Base-by-base conservation (phyloP, 2,888 invertebrate species). In the Melieria picta region DNA sequence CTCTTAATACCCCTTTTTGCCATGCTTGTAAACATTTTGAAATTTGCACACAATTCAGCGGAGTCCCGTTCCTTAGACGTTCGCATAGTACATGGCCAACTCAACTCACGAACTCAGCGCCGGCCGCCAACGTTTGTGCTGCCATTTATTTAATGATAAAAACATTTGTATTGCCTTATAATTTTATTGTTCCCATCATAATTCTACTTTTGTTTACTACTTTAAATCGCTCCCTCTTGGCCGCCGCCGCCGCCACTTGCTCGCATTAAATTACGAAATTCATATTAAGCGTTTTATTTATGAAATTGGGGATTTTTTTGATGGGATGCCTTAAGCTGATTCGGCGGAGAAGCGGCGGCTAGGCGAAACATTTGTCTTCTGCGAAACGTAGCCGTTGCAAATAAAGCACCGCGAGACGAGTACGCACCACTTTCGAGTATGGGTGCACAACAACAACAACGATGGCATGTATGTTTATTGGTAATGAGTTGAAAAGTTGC, bases 181-280 rank as follows among this genome's bases (percentile, higher is more conserved):
- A 16, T 47, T 65, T 65, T 65, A 55, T 65, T 56, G 65, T 16
- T 16, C 16, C 43, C 57, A 16, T 65, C 55, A 55, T 65, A 55
- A 56, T 56, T 65, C 56, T 65, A 46, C 65, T 16, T 46, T 56
- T 65, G 7, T 9, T 65, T 13, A n/a, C 42, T 45, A 43, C 45
- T 2, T 16, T 16, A 16, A 16, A 1, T 16, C 16, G 16, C 16
- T 16, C 16, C 16, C 16, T 16, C 16, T 16, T 16, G 16, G 16
- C 16, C 16, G 16, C 16, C 1, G 16, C 16, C 1, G 16, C 16
- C 16, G 16, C 16, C 16, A 16, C 16, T 16, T 16, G 16, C 16
- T 16, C 16, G 16, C 16, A 16, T 16, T 16, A 16, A 16, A 16
- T 16, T 16, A 16, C 16, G 16, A 16, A 16, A 16, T 16, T 16